Evolutionary conservation across 2,888 invertebrate species (phyloP), one percentile per base, ranked within the genome.

Genomic region (Crematogaster levior): DNA sequence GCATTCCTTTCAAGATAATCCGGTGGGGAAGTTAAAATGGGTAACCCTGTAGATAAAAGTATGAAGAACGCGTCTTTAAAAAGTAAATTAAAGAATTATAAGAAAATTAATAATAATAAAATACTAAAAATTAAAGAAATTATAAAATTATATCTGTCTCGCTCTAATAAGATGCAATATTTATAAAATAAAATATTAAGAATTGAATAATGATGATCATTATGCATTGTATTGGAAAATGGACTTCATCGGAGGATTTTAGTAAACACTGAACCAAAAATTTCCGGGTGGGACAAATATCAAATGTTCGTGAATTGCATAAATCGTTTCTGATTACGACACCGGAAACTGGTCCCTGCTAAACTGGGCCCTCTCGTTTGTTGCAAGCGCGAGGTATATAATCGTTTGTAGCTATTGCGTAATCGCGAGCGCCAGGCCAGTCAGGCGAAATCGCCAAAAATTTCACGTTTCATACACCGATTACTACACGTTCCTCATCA

Each of bases 301-400:
- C 40, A 63, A 68, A 63, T 51, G 6, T 46, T 61, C 15, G 65
- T 21, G 24, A 46, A 77, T 88, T 88, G 84, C 83, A 82, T 83
- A 84, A 84, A 87, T 89, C 68, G 24, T 70, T 53, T 63, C n/a
- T 48, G 61, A 58, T 88, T 88, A 86, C 87, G 58, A 86, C 81
- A 88, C 87, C 88, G 88, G 89, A 88, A 89, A 86, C 85, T 81
- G 75, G 60, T 56, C 21, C 30, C 53, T 81, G 85, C 12, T 21
- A 10, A n/a, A n/a, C n/a, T n/a, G n/a, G n/a, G 63, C 85, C 82
- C 65, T 82, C 72, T 66, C 75, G 75, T 84, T 87, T 86, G 80
- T 68, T 75, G 53, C 89, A 63, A 61, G 58, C 37, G 40, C 86
- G 46, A 75, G 72, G 84, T 83, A 75, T 37, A 24, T 79, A 40